phyloP scores from a whole-genome alignment of 2,113 vertebrate genomes.

The Caloenas nicobarica region DNA sequence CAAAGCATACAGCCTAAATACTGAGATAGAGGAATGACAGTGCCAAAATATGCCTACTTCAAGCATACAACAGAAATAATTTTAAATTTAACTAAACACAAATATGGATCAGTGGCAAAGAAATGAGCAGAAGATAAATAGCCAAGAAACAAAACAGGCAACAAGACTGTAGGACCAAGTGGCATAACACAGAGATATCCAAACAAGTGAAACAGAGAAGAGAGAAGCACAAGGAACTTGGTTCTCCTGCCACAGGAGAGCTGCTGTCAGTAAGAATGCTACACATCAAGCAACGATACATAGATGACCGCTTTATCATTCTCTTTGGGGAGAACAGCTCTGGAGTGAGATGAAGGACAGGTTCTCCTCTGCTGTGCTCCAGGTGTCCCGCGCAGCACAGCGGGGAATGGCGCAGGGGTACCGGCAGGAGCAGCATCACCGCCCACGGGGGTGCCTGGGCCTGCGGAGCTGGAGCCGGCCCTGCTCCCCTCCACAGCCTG shows the following conservation, averaged over 20 bases:
- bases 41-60: neutral
- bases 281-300: fast-evolving
- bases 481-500: fast-evolving
- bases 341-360: neutral
- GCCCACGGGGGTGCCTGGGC: neutral
- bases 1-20: neutral
- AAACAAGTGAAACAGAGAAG: fast-evolving
- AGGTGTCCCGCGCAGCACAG: neutral
- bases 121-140: neutral
- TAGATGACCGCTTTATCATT: neutral
- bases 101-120: neutral
- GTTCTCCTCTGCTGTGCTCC: neutral
- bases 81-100: neutral
- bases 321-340: neutral
- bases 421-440: neutral
- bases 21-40: fast-evolving
- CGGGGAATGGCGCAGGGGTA: fast-evolving
- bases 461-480: neutral
- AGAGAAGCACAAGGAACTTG: neutral
- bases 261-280: fast-evolving
- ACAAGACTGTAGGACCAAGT: neutral
- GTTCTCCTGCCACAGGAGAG: neutral
- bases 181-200: neutral
- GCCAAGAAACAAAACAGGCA: neutral
- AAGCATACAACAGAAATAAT: neutral